phyloP scores from a whole-genome alignment of 2,888 invertebrate species.

The Cephalotes varians region DNA sequence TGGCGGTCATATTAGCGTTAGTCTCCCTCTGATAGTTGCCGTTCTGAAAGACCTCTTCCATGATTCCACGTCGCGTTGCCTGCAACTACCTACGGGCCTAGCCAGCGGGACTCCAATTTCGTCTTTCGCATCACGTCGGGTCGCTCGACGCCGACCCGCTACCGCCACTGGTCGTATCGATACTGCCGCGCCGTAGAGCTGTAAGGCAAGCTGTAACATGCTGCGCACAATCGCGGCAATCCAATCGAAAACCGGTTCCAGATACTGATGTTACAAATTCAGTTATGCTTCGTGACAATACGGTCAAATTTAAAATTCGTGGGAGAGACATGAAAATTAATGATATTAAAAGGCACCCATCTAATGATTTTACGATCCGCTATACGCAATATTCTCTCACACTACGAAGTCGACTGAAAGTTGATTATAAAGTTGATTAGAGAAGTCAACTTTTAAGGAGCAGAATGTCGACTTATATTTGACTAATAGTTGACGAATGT shows the following conservation, averaged over 20 bases:
- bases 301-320: background rate
- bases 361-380: background rate
- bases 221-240: conserved; percentile 20
- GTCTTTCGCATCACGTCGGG: conserved; percentile 24
- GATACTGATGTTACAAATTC: background rate
- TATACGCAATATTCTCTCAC: too few relatives aligned
- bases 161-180: conserved; percentile 31
- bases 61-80: conserved; percentile 61
- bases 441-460: too few relatives aligned
- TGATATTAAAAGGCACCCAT: background rate
- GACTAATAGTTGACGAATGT: too few relatives aligned
- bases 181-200: conserved; percentile 15
- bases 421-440: too few relatives aligned
- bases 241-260: background rate
- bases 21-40: conserved; percentile 80
- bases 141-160: conserved; percentile 6
- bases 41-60: conserved; percentile 83
- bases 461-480: too few relatives aligned
- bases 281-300: background rate
- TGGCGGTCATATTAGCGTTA: conserved; percentile 76
- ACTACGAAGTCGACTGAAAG: too few relatives aligned
- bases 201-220: conserved; percentile 9
- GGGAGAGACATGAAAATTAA: background rate
- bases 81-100: background rate
- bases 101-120: background rate